phyloP scores from a whole-genome alignment of 2,888 invertebrate genomes.

The Aricia artaxerxes region DNA sequence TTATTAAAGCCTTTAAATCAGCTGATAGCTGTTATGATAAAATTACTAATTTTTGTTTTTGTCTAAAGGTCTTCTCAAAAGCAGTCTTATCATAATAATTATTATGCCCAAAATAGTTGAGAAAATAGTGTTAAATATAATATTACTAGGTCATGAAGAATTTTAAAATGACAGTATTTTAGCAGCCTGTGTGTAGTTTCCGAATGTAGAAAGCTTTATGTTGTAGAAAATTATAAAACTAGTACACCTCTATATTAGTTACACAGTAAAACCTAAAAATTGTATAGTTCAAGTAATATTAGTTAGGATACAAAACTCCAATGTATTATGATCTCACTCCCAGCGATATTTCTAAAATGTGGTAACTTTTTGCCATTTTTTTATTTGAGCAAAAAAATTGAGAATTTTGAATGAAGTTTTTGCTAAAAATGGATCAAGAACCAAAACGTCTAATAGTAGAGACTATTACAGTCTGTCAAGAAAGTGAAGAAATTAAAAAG shows the following conservation, averaged over 20 bases:
- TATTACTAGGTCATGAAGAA: not conserved
- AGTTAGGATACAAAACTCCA: slow-evolving; percentile 23
- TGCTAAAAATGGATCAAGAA: not conserved
- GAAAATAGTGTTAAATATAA: not conserved
- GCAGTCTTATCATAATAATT: too few species aligned
- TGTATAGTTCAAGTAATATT: not conserved
- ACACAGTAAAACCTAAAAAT: slow-evolving; percentile 13
- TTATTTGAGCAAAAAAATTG: not conserved
- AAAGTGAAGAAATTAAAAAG: too few species aligned
- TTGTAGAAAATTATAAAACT: slow-evolving; percentile 22
- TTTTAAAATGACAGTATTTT: not conserved
- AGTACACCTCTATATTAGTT: not conserved
- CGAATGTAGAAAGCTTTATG: not conserved
- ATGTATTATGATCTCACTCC: slow-evolving; percentile 25
- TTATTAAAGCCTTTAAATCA: too few species aligned
- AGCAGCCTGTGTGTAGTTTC: slow-evolving; percentile 2
- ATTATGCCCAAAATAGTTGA: not conserved
- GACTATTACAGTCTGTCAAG: not conserved
- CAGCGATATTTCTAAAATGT: slow-evolving; percentile 2
- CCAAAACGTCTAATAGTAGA: not conserved
- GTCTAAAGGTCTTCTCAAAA: too few species aligned
- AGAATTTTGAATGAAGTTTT: not conserved
- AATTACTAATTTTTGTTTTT: too few species aligned
- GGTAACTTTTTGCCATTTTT: not conserved
- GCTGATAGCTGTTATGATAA: too few species aligned